Conservation (phyloP, 2,888 invertebrate genomes). For the Amphipyra berbera region DNA sequence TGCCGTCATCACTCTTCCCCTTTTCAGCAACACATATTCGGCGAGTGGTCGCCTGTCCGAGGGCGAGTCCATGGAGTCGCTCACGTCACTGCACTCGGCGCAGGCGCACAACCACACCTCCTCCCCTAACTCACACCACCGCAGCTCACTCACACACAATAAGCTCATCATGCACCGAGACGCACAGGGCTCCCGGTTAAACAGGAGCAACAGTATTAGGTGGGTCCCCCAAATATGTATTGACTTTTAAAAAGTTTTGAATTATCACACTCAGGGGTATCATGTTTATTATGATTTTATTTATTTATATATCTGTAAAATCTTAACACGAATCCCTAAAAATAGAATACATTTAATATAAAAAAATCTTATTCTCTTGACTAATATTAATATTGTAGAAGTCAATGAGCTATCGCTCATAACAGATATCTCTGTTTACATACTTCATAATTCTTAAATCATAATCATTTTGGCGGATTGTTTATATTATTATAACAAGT, state of each 20-base stretch:
- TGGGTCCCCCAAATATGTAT: constrained; percentile 79
- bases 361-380: too few relatives aligned
- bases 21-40: constrained; percentile 92
- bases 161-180: constrained; percentile 90
- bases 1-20: constrained; percentile 78
- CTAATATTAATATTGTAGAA: not conserved
- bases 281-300: not conserved
- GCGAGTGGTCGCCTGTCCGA: constrained; percentile 95
- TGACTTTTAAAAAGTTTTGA: constrained; percentile 9
- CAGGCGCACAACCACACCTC: constrained; percentile 93
- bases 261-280: constrained; percentile 24
- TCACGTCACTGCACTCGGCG: constrained; percentile 94
- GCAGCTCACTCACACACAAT: constrained; percentile 92
- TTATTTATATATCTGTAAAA: not conserved
- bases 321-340: too few relatives aligned
- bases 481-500: constrained; percentile 6
- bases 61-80: constrained; percentile 96
- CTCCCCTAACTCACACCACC: constrained; percentile 92
- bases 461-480: constrained; percentile 14
- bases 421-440: not conserved
- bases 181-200: constrained; percentile 92
- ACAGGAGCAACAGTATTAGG: constrained; percentile 98
- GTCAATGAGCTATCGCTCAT: constrained; percentile 8
- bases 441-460: constrained; percentile 5
- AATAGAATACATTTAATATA: too few relatives aligned